phyloP scores from a whole-genome alignment of 2,113 vertebrate genomes.

The Athene noctua region DNA sequence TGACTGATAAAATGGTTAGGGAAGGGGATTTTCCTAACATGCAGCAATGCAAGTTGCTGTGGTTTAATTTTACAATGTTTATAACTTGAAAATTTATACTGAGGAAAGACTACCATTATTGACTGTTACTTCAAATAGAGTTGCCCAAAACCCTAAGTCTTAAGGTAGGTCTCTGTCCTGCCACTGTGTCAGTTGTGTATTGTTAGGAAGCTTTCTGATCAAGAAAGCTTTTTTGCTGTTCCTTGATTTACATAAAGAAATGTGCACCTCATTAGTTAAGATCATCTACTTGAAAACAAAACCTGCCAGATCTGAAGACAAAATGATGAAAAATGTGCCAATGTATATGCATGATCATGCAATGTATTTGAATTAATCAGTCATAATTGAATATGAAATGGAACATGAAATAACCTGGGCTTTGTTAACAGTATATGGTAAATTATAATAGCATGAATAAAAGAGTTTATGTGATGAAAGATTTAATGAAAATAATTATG shows the following conservation, averaged over 20 bases:
- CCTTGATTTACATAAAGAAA: neutral
- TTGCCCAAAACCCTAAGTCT: neutral
- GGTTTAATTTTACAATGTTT: neutral
- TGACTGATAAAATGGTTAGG: neutral
- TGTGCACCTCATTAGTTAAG: constrained; percentile 6
- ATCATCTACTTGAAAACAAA: constrained; percentile 6
- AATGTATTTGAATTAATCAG: constrained; percentile 42
- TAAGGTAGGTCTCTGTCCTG: neutral
- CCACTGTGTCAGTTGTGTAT: neutral
- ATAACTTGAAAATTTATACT: neutral
- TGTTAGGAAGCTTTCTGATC: neutral
- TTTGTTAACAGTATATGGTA: constrained; percentile 33
- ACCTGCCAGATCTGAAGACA: neutral
- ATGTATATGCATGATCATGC: constrained; percentile 46
- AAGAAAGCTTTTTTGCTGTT: neutral
- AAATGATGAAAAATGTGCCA: constrained; percentile 14
- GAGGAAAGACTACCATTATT: neutral
- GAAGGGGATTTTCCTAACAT: neutral
- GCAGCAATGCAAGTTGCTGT: neutral
- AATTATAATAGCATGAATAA: constrained; percentile 46
- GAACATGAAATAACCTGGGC: constrained; percentile 1
- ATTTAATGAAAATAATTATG: constrained; percentile 52
- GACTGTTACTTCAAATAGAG: neutral
- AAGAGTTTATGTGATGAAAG: constrained; percentile 12
- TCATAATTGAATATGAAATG: constrained; percentile 19